These are phyloP conservation scores for Callyntrura sp. DNA, from an alignment of 2,888 invertebrate species.

Conservation along the genomic window DNA sequence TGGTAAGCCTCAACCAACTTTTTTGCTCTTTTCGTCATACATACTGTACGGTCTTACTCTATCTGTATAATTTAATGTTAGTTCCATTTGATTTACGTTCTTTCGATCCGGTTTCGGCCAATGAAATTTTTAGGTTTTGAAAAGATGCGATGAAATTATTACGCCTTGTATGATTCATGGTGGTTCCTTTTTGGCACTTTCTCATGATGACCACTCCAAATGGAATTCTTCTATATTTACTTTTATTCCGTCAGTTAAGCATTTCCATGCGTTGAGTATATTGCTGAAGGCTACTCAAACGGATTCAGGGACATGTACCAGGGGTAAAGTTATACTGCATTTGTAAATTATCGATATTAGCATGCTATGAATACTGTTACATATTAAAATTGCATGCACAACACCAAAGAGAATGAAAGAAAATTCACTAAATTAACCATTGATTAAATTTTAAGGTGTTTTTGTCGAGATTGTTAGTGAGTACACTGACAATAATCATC, in stretches of 20 bases:
- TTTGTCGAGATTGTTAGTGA: not conserved
- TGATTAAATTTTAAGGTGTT: constrained; percentile 19
- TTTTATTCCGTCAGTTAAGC: not conserved
- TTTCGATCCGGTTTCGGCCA: too few species aligned
- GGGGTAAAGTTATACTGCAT: too few species aligned
- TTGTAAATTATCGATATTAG: too few species aligned
- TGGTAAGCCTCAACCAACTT: too few species aligned
- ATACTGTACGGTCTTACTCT: too few species aligned
- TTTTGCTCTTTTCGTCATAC: not conserved
- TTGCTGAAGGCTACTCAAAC: not conserved
- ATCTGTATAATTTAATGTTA: too few species aligned
- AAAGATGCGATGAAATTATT: constrained; percentile 45
- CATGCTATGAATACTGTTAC: too few species aligned
- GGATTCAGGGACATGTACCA: not conserved
- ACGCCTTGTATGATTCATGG: not conserved
- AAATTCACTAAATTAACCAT: too few species aligned
- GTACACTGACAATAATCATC: constrained; percentile 31
- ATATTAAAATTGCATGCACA: too few species aligned
- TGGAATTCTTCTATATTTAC: not conserved
- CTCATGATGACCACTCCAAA: too few species aligned
- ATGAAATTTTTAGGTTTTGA: constrained; percentile 30
- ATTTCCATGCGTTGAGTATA: constrained; percentile 12
- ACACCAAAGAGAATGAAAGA: too few species aligned
- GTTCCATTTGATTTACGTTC: too few species aligned
- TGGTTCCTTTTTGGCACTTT: not conserved